A percentile compares a stretch with the other conserved stretches of the same genome.
These are phyloP conservation scores for Caenorhabditis sulstoni DNA, from an alignment of 2,888 invertebrate genomes.

Conservation along the genomic window DNA sequence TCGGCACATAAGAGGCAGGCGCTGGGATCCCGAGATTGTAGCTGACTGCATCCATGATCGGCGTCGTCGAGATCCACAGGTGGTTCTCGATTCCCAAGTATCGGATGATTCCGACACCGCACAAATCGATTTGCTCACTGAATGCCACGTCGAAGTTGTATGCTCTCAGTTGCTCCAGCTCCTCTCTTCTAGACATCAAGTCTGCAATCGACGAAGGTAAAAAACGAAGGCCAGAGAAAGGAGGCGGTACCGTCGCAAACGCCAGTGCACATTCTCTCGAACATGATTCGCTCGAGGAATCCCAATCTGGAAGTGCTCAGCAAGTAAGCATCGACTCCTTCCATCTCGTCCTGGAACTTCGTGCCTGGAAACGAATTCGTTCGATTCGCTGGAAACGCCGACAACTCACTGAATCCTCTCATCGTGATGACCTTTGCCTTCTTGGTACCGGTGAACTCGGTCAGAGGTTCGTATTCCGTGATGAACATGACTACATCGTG, in stretches of 20 bases:
- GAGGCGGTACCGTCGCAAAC: slow-evolving; percentile 66
- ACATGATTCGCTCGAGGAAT: slow-evolving; percentile 61
- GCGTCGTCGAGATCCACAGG: slow-evolving; percentile 77
- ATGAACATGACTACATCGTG: slow-evolving; percentile 76
- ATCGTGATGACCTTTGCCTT: slow-evolving; percentile 74
- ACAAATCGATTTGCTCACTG: slow-evolving; percentile 75
- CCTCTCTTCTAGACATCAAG: slow-evolving; percentile 64
- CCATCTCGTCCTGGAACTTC: slow-evolving; percentile 56
- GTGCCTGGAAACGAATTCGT: slow-evolving; percentile 24
- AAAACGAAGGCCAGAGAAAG: neutral
- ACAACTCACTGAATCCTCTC: slow-evolving; percentile 66
- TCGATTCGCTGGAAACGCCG: neutral
- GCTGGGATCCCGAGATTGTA: slow-evolving; percentile 76
- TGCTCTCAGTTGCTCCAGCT: slow-evolving; percentile 67
- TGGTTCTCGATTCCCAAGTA: slow-evolving; percentile 73
- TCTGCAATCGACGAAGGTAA: slow-evolving; percentile 67
- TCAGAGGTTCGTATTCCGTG: slow-evolving; percentile 64
- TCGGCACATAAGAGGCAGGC: slow-evolving; percentile 74
- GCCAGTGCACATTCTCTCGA: slow-evolving; percentile 60
- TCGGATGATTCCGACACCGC: slow-evolving; percentile 71
- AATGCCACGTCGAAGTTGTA: slow-evolving; percentile 76
- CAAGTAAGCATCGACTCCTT: slow-evolving; percentile 47
- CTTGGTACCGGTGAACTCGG: slow-evolving; percentile 70
- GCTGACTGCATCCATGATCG: slow-evolving; percentile 73
- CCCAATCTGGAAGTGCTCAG: slow-evolving; percentile 37